A percentile compares a stretch with the other conserved stretches of the same genome.
phyloP scores from a whole-genome alignment of 2,797 vertebrate genomes.

The Manis javanica region DNA sequence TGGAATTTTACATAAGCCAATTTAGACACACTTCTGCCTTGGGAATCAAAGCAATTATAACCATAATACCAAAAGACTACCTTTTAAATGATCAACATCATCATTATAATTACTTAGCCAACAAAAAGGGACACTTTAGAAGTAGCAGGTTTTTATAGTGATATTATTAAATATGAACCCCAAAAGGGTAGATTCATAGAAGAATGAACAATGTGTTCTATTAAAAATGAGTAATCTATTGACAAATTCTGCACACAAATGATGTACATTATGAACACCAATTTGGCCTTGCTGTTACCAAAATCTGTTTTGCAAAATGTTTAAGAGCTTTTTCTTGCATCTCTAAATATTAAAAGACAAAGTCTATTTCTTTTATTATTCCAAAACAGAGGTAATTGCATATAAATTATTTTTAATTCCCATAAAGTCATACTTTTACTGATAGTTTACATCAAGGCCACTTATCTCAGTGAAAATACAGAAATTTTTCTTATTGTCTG shows the following conservation, averaged over 20 bases:
- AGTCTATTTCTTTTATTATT: neutral
- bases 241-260: conserved; percentile 41
- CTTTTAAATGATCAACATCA: conserved; percentile 53
- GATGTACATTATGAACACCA: neutral
- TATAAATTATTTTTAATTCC: conserved; percentile 16
- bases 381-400: neutral
- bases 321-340: conserved; percentile 17
- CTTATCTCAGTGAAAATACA: neutral
- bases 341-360: neutral
- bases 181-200: conserved; percentile 41
- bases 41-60: conserved; percentile 61
- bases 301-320: conserved; percentile 11
- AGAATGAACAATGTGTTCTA: conserved; percentile 21
- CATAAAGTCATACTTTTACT: neutral
- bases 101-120: conserved; percentile 67
- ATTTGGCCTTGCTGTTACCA: neutral
- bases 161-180: conserved; percentile 70
- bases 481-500: neutral
- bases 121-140: conserved; percentile 55
- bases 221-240: conserved; percentile 51
- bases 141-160: conserved; percentile 52
- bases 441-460: neutral
- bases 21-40: conserved; percentile 33
- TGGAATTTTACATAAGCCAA: conserved; percentile 39
- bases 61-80: conserved; percentile 52